These are phyloP conservation scores for Diadumene lineata DNA, from an alignment of 92 coral and sea anemone genomes.

Conservation along the genomic window DNA sequence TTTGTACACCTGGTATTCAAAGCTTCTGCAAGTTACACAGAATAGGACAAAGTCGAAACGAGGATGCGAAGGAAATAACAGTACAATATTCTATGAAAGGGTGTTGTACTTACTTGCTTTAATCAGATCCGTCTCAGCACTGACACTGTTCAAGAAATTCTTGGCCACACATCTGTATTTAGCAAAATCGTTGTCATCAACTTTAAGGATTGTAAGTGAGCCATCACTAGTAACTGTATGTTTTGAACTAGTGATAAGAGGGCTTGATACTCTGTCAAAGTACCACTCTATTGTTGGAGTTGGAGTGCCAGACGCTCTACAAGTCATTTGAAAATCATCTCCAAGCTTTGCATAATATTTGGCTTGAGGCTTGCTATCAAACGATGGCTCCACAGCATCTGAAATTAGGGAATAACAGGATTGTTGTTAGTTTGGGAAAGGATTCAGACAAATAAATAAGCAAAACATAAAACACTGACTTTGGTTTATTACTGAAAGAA, in stretches of 20 bases:
- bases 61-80: too few relatives aligned
- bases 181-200: constrained; percentile 30
- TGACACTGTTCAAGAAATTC: constrained; percentile 34
- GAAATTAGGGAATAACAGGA: constrained; percentile 7
- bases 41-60: too few relatives aligned
- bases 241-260: constrained; percentile 38
- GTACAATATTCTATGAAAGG: too few relatives aligned
- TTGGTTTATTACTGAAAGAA: too few relatives aligned
- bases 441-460: too few relatives aligned
- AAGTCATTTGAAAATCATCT: constrained; percentile 24
- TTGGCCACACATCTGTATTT: constrained; percentile 72
- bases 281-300: constrained; percentile 68
- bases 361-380: constrained; percentile 16
- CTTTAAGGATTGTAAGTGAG: constrained; percentile 47
- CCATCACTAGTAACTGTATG: constrained; percentile 56
- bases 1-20: too few relatives aligned
- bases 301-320: constrained; percentile 82
- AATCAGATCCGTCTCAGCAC: constrained; percentile 26
- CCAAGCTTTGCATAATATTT: constrained; percentile 21
- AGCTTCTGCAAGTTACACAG: too few relatives aligned
- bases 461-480: too few relatives aligned
- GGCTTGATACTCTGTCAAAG: neutral
- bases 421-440: too few relatives aligned
- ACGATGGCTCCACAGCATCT: constrained; percentile 61
- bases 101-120: constrained; percentile 68